These are phyloP conservation scores for Pomacea maculata DNA, from an alignment of 1,140 invertebrate species.

Conservation along the genomic window DNA sequence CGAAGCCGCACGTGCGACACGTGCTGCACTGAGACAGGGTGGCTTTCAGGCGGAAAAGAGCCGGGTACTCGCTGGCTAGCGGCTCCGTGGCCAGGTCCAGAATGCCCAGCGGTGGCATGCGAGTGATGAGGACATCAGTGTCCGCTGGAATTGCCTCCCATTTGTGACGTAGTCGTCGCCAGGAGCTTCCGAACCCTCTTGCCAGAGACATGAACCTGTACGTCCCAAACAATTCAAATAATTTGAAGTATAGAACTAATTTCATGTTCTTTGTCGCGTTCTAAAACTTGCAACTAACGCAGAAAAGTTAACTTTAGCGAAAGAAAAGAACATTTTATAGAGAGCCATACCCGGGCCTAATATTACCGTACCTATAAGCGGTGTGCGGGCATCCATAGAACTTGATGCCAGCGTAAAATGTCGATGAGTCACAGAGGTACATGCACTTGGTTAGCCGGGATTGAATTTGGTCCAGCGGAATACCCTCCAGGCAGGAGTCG, in stretches of 20 bases:
- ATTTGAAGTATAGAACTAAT: no score
- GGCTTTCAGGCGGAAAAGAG: constrained; percentile 12
- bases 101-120: constrained; percentile 47
- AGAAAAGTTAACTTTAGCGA: no score
- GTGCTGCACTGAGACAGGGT: neutral
- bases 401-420: constrained; percentile 39
- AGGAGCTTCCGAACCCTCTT: constrained; percentile 33
- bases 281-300: no score
- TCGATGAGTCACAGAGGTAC: constrained; percentile 46
- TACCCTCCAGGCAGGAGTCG: constrained; percentile 37
- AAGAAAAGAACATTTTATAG: no score
- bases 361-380: constrained; percentile 14
- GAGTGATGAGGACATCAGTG: constrained; percentile 51
- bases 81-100: constrained; percentile 32
- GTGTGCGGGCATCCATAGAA: constrained; percentile 52
- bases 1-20: constrained; percentile 29
- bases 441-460: constrained; percentile 31
- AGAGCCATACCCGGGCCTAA: no score
- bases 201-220: constrained; percentile 32
- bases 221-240: neutral
- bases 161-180: constrained; percentile 32
- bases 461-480: constrained; percentile 32
- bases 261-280: no score
- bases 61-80: constrained; percentile 18
- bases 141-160: constrained; percentile 44